Percentiles rank a stretch among this genome's conserved stretches.
Conservation (phyloP, 2,888 invertebrate genomes). For the Heliconius sara region DNA sequence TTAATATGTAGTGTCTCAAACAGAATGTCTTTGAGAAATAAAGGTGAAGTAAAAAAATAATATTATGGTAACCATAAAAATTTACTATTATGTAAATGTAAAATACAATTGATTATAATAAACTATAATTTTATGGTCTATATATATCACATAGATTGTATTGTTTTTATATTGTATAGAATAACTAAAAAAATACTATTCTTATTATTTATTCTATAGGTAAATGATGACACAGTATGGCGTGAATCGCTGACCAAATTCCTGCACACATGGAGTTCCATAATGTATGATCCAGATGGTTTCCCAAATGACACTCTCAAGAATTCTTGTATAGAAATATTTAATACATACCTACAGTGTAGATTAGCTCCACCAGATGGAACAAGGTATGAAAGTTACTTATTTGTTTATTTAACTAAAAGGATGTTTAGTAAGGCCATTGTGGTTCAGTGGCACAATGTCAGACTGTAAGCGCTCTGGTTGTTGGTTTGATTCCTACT, state of each 20-base stretch:
- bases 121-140: too few species aligned
- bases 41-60: too few species aligned
- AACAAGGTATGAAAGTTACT: slow-evolving; percentile 68
- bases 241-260: slow-evolving; percentile 78
- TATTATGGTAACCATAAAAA: too few species aligned
- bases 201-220: slow-evolving; percentile 53
- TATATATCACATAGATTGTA: too few species aligned
- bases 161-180: too few species aligned
- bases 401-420: background rate
- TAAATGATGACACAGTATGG: slow-evolving; percentile 76
- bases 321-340: slow-evolving; percentile 85
- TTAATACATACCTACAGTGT: slow-evolving; percentile 91
- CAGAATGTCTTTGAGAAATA: too few species aligned
- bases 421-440: background rate
- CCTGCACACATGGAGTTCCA: slow-evolving; percentile 77
- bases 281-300: slow-evolving; percentile 72
- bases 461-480: background rate
- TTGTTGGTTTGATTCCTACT: background rate
- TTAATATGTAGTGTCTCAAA: too few species aligned
- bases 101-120: too few species aligned
- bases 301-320: slow-evolving; percentile 69
- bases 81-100: too few species aligned
- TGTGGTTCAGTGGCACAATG: background rate
- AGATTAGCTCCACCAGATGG: slow-evolving; percentile 93
- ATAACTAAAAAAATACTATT: background rate